Base-by-base conservation (phyloP, 2,113 vertebrate genomes). In the Emydura subglobosa region DNA sequence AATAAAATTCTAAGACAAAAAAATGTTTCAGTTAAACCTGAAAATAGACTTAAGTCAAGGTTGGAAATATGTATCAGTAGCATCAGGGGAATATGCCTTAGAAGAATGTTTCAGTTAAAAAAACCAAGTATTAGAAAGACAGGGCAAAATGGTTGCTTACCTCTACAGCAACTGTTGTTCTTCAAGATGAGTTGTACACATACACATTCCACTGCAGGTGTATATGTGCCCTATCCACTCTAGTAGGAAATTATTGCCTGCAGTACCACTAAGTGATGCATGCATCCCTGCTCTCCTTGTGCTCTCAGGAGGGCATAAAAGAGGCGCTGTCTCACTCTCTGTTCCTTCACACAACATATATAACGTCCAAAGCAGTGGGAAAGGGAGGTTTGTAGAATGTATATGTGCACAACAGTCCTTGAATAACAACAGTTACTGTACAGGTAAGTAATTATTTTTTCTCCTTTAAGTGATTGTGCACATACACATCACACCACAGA, bases 61-160 rank as follows among this genome's bases (percentile, higher is more conserved):
- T 81, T 85, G 72, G 81, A 94, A 55, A 2, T 17, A 91, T 3
- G 55, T 81, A 88, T 54, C 47, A 29, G 39, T 83, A 94, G 49
- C 3, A 2, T 74, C 27, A 79, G 24, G 50, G 95, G 82, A 61
- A 44, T 90, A 89, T 42, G 34, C 27, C 72, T 65, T 79, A 44
- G 79, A 68, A 29, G 57, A 85, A 51, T 4, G 49, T 53, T 68
- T 94, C 34, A 92, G 24, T 25, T 25, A 31, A 79, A 85, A 55
- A 4, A 88, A 31, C 22, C 3, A 0, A 0, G 81, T 50, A 16
- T 2, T 54, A 50, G 59, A 86, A 6, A 4, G 3, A 2, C 34
- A 39, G 34, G 19, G n/a, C 2, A 39, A 47, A 53, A 53, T 53
- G 51, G 13, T 53, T 53, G 51, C 51, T 53, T 53, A 53, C 16